Evolutionary conservation across 2,797 vertebrate genomes (phyloP).

Genomic region (Gila robusta): DNA sequence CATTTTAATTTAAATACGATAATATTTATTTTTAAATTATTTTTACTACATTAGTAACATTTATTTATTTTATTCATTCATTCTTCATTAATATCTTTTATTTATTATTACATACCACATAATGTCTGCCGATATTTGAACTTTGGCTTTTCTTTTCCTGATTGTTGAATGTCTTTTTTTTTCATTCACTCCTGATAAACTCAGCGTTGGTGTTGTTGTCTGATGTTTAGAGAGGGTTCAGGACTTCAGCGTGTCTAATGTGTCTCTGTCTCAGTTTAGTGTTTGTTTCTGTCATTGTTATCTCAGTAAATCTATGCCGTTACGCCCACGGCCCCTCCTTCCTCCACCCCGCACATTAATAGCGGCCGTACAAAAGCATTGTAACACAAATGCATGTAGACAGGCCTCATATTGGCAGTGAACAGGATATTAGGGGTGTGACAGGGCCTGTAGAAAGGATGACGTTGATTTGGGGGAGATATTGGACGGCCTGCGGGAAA

Average conservation of each 20-base stretch:
- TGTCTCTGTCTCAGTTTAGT: background rate
- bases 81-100: background rate
- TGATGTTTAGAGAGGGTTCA: background rate
- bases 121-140: background rate
- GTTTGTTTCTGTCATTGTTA: background rate
- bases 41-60: background rate
- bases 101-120: background rate
- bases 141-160: background rate
- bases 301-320: background rate
- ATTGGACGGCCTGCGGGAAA: background rate
- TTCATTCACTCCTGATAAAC: background rate
- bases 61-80: background rate
- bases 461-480: background rate
- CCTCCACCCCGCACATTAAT: constrained; percentile 14
- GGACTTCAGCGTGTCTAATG: constrained; percentile 2
- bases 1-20: background rate
- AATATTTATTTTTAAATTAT: background rate
- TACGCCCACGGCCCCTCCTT: background rate
- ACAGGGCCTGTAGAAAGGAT: background rate
- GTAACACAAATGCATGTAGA: constrained; percentile 39
- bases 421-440: constrained; percentile 27
- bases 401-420: constrained; percentile 16
- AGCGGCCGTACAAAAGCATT: background rate
- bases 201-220: background rate
- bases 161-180: background rate